phyloP scores from a whole-genome alignment of 2,888 invertebrate genomes.

The Andrena flavipes region DNA sequence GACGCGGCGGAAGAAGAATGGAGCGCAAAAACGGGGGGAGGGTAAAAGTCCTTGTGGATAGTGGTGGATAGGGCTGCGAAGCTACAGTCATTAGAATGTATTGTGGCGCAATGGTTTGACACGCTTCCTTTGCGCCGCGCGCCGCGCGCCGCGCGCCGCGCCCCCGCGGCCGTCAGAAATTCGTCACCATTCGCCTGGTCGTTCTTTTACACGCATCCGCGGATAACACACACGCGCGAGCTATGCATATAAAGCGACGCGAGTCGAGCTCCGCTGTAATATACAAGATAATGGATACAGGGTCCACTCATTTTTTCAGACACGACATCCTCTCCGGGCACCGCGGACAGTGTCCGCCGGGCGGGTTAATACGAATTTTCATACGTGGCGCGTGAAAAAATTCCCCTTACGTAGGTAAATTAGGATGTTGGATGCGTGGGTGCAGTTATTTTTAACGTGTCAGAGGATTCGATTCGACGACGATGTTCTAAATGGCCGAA shows the following conservation, averaged over 20 bases:
- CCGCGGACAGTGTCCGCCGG: not conserved
- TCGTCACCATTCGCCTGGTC: constrained; percentile 15
- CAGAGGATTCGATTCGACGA: not conserved
- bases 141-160: not conserved
- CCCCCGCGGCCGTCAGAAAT: constrained; percentile 25
- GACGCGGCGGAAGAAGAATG: constrained; percentile 34
- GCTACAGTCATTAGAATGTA: constrained; percentile 82
- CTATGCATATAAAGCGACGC: constrained; percentile 28
- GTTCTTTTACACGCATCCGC: constrained; percentile 11
- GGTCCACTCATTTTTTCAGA: not conserved
- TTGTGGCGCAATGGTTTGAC: constrained; percentile 79
- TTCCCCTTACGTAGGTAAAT: not conserved
- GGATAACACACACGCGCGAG: constrained; percentile 2
- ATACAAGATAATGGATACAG: not conserved
- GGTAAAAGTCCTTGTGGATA: constrained; percentile 39
- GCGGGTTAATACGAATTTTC: not conserved
- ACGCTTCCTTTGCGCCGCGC: constrained; percentile 66
- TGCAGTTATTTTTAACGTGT: not conserved
- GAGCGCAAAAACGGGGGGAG: constrained; percentile 37
- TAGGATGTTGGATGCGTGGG: not conserved
- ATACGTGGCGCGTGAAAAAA: not conserved
- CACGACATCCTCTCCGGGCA: not conserved
- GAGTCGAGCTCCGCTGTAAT: not conserved
- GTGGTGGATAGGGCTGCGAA: constrained; percentile 36
- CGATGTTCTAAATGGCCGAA: not conserved